Percentiles rank a stretch among this genome's conserved stretches.
phyloP scores from a whole-genome alignment of 2,888 invertebrate genomes.

The Morpho deidamia region DNA sequence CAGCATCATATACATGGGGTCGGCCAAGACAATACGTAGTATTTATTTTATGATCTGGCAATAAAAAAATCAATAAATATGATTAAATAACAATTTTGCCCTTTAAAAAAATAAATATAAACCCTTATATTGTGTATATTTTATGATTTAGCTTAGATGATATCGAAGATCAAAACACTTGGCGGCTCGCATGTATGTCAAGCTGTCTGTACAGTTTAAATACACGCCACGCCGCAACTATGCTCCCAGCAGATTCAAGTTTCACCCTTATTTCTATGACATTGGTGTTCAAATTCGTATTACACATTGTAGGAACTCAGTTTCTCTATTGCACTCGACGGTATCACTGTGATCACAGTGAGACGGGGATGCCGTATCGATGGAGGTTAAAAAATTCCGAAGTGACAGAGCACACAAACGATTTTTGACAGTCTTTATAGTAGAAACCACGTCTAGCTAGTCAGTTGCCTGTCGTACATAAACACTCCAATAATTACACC shows the following conservation, averaged over 20 bases:
- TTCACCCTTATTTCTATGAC: slow-evolving; percentile 14
- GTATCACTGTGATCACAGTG: slow-evolving; percentile 9
- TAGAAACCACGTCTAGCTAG: not conserved
- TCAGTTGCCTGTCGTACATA: too few species aligned
- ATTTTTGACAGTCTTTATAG: slow-evolving; percentile 2
- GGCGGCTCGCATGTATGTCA: not conserved
- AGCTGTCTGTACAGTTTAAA: not conserved
- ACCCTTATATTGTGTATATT: too few species aligned
- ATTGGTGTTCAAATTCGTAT: slow-evolving; percentile 17
- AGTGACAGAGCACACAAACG: slow-evolving; percentile 2
- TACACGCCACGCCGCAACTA: slow-evolving; percentile 9
- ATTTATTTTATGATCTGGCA: not conserved
- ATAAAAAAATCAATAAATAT: too few species aligned
- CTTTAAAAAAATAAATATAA: too few species aligned
- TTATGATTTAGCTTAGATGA: too few species aligned
- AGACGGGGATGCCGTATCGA: slow-evolving; percentile 3
- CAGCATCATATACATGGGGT: not conserved
- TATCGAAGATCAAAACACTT: not conserved
- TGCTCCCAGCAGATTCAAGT: slow-evolving; percentile 6
- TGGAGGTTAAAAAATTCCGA: not conserved
- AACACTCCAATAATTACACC: too few species aligned
- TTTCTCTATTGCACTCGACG: slow-evolving; percentile 27
- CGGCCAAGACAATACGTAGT: not conserved
- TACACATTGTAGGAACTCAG: slow-evolving; percentile 27
- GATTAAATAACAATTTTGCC: too few species aligned